Evolutionary conservation across 2,888 invertebrate species (phyloP), one percentile per base, ranked within the genome.

Genomic region (Eilema griseolum): DNA sequence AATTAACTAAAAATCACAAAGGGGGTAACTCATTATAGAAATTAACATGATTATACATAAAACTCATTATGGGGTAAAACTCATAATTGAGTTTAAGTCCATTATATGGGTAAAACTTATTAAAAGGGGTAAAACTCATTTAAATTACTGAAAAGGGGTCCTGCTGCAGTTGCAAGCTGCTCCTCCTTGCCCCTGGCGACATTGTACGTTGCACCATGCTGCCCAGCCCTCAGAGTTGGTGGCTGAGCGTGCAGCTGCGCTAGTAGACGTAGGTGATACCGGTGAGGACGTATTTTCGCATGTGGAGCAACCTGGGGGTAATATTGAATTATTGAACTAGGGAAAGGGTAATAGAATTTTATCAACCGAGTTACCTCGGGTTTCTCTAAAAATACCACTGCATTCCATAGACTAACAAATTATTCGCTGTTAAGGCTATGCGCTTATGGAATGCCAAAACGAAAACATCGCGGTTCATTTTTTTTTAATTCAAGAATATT

Each of bases 121-220:
- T 70, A 73, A 69, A 71, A 31, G 10, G 66, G 62, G 63, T 65
- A 68, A 65, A 59, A 31, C 14, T 37, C 69, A 24, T 71, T 65
- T 33, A 71, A 62, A 1, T 83, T 89, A 91, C 75, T 90, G 87
- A 77, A 97, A 96, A 2, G 97, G 97, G 63, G 96, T 93, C 69
- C 97, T 93, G 90, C 97, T 97, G 90, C 97, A 97, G 90, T 97
- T 96, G 94, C 97, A 97, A 75, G 97, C 97, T 33, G 96, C 96
- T n/a, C 97, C 97, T 70, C 97, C 97, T 78, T 97, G 96, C 2
- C 97, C 97, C 83, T 96, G 96, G 56, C 95, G 91, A 88, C 97
- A 97, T 83, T 97, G 96, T 10, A 94, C 88, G 82, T 95, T 93
- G 90, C 97, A 97, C 96, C 97, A 96, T 69, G 95, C 93, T 24